Percentiles rank a stretch among this genome's conserved stretches.
Evolutionary conservation across 2,797 vertebrate genomes (phyloP).

Genomic region (Microhierax caerulescens): DNA sequence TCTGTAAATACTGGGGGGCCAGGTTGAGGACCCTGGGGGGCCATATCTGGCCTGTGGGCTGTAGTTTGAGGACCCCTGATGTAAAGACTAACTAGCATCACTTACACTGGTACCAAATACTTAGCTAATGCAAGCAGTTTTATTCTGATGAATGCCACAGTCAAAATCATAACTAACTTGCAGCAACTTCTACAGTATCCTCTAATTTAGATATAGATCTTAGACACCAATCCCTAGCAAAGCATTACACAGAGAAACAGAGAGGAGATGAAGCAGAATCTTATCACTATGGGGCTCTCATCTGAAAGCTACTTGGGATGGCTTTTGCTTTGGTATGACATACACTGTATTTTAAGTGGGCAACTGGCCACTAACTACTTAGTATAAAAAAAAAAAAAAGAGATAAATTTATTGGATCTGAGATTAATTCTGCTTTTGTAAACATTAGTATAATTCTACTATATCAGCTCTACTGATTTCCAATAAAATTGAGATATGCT

Average conservation of each 20-base stretch:
- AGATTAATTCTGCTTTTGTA: neutral
- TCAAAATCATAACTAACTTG: neutral
- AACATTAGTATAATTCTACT: neutral
- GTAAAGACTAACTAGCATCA: neutral
- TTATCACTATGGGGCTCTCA: neutral
- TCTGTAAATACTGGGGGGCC: too few species aligned
- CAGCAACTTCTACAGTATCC: neutral
- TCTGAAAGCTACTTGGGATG: neutral
- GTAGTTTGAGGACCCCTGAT: too few species aligned
- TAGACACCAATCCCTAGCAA: neutral
- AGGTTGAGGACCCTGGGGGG: too few species aligned
- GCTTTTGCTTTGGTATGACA: neutral
- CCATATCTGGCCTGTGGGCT: too few species aligned
- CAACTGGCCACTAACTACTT: neutral
- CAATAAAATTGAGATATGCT: neutral
- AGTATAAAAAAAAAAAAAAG: neutral
- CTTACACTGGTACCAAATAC: rapidly evolving
- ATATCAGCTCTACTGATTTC: neutral
- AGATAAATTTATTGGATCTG: neutral
- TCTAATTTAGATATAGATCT: neutral
- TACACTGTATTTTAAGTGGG: neutral
- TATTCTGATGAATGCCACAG: neutral
- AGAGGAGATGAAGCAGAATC: neutral
- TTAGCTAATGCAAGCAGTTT: neutral
- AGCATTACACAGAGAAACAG: neutral